Percentiles rank a stretch among this genome's conserved stretches.
Conservation (phyloP, 2,797 vertebrate species). For the Eospalax fontanierii region DNA sequence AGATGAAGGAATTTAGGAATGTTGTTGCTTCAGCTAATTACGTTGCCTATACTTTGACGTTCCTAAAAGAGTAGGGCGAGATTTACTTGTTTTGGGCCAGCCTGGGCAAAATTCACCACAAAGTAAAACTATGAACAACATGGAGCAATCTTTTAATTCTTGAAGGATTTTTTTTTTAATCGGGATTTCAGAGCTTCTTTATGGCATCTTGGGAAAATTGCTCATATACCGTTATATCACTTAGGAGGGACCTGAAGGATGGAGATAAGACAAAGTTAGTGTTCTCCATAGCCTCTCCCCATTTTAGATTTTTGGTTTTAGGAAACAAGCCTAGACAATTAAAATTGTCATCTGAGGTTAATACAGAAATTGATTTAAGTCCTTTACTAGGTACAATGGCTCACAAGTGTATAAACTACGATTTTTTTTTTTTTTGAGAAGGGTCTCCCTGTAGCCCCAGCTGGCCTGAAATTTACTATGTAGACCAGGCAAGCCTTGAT, state of each 20-base stretch:
- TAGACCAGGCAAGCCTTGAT: too few relatives aligned
- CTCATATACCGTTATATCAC: constrained; percentile 43
- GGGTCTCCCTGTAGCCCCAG: too few relatives aligned
- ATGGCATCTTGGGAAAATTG: constrained; percentile 70
- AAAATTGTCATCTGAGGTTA: constrained; percentile 43
- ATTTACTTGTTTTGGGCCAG: constrained; percentile 71
- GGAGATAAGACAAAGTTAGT: constrained; percentile 36
- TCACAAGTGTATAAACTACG: constrained; percentile 21
- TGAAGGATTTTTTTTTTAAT: constrained; percentile 63
- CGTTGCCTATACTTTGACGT: constrained; percentile 70
- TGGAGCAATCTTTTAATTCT: constrained; percentile 37
- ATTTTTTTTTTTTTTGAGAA: constrained; percentile 44
- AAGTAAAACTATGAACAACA: constrained; percentile 11
- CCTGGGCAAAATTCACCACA: constrained; percentile 56
- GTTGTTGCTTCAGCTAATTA: constrained; percentile 64
- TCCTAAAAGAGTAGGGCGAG: constrained; percentile 71
- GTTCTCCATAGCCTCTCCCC: constrained; percentile 37
- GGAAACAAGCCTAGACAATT: constrained; percentile 58
- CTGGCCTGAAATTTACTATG: too few relatives aligned
- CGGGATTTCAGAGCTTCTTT: constrained; percentile 42
- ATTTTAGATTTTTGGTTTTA: constrained; percentile 68
- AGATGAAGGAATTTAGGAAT: constrained; percentile 61
- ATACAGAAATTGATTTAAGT: constrained; percentile 58
- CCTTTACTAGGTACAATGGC: neutral
- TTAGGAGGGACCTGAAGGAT: constrained; percentile 24